These are phyloP conservation scores for Epinephelus awoara DNA, from an alignment of 2,797 vertebrate species.

Conservation along the genomic window DNA sequence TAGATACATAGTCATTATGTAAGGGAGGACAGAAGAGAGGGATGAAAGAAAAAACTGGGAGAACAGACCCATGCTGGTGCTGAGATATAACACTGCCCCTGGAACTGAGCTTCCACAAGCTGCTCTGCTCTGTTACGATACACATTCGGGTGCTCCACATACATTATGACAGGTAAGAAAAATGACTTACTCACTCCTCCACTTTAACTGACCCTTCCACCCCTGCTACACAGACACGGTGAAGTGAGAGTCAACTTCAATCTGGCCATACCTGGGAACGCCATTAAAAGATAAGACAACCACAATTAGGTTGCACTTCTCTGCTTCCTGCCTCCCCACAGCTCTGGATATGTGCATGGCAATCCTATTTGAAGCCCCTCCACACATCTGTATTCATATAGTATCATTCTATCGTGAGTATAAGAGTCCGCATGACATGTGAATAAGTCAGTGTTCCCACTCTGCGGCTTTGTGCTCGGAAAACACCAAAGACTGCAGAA, in stretches of 20 bases:
- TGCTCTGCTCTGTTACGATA: slow-evolving; percentile 72
- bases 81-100: slow-evolving; percentile 39
- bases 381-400: slow-evolving; percentile 69
- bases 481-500: slow-evolving; percentile 51
- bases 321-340: slow-evolving; percentile 58
- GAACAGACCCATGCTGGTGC: slow-evolving; percentile 25
- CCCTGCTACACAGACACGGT: slow-evolving; percentile 56
- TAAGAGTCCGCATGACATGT: slow-evolving; percentile 57
- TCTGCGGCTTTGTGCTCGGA: slow-evolving; percentile 41
- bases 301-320: slow-evolving; percentile 80
- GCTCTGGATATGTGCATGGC: slow-evolving; percentile 50
- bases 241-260: slow-evolving; percentile 82
- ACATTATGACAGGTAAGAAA: slow-evolving; percentile 85
- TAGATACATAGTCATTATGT: slow-evolving; percentile 54
- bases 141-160: slow-evolving; percentile 68
- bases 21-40: slow-evolving; percentile 44
- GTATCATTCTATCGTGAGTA: slow-evolving; percentile 61
- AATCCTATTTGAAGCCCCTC: slow-evolving; percentile 64
- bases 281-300: slow-evolving; percentile 86
- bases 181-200: slow-evolving; percentile 77
- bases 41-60: slow-evolving; percentile 35
- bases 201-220: slow-evolving; percentile 80
- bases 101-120: slow-evolving; percentile 64
- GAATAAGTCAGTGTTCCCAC: slow-evolving; percentile 56
- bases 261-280: slow-evolving; percentile 72